Conservation (phyloP, 2,888 invertebrate genomes). For the Morpho deidamia region DNA sequence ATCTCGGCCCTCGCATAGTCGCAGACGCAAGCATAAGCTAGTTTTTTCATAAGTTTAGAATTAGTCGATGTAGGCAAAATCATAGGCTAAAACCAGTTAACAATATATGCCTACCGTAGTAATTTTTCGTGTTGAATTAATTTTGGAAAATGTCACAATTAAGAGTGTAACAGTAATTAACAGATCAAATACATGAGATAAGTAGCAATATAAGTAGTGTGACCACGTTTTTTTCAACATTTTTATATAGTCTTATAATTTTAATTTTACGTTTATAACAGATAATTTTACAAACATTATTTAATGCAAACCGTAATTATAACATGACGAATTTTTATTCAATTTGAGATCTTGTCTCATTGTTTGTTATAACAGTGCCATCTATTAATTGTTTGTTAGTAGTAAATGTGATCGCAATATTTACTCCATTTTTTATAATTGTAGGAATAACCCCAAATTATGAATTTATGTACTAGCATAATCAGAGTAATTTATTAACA, state of each 20-base stretch:
- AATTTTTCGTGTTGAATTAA: not conserved
- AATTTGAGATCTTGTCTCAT: not conserved
- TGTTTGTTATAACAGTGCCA: not conserved
- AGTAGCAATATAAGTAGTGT: not conserved
- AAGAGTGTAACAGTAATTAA: not conserved
- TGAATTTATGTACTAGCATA: too few relatives aligned
- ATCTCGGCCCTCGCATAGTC: too few relatives aligned
- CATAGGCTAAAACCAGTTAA: too few relatives aligned
- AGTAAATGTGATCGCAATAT: too few relatives aligned
- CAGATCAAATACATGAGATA: slow-evolving; percentile 1
- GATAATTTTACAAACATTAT: not conserved
- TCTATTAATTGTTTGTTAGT: too few relatives aligned
- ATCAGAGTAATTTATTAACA: too few relatives aligned
- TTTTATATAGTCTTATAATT: not conserved
- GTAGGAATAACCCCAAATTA: too few relatives aligned
- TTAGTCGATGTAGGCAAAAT: too few relatives aligned
- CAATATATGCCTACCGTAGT: not conserved
- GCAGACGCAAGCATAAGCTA: too few relatives aligned
- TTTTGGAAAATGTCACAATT: slow-evolving; percentile 1
- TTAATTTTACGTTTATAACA: not conserved
- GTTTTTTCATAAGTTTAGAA: too few relatives aligned
- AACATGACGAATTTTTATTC: not conserved
- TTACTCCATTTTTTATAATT: too few relatives aligned
- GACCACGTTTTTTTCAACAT: not conserved
- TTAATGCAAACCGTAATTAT: not conserved